Base-by-base conservation (phyloP, 2,888 invertebrate genomes). In the Lepeophtheirus nordmannii region DNA sequence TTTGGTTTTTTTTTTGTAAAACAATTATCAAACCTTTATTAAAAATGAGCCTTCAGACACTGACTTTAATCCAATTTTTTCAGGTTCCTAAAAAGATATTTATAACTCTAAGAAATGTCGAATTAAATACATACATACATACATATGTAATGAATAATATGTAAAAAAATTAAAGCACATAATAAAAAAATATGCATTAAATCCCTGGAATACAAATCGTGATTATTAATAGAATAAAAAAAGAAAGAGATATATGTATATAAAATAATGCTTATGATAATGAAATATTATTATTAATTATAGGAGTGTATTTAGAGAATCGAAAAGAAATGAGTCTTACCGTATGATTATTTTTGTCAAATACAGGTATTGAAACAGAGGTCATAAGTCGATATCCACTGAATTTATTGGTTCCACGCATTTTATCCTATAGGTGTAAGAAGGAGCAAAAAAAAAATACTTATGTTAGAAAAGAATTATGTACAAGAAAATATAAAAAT, bases 341-440 rank as follows among this genome's bases (percentile, higher is more conserved):
- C 68, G 90, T 85, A 78, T 87, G 86, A 77, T 91, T 90, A 76
- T 89, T 83, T 75, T 87, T 85, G 81, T 94, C 91, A 78, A 93
- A 89, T 71, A 96, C 92, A 46, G 96, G 94, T 70, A 89, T 87
- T 65, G 92, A 87, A 69, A 94, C 90, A 65, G 93, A 89, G 66
- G 90, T 90, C 83, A 93, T 90, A 69, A 93, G 80, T 71, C 90
- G 87, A 39, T 87, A 89, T 67, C 70, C 70, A 22, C 67, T 67
- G 23, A 65, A 65, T 17, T 62, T 62, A 40, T 62, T 41, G 14
- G 20, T 38, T 14, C 62, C 53, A 17, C 53, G 53, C 53, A 46
- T 46, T 46, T 46, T 14, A 8, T 46, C 53, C 53, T 46, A 46
- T 14, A 46, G 2, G 30, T 30, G 30, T 30, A 30, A 30, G 7